Evolutionary conservation across 2,888 invertebrate species (phyloP), one percentile per base, ranked within the genome.

Genomic region (Ditula angustiorana): DNA sequence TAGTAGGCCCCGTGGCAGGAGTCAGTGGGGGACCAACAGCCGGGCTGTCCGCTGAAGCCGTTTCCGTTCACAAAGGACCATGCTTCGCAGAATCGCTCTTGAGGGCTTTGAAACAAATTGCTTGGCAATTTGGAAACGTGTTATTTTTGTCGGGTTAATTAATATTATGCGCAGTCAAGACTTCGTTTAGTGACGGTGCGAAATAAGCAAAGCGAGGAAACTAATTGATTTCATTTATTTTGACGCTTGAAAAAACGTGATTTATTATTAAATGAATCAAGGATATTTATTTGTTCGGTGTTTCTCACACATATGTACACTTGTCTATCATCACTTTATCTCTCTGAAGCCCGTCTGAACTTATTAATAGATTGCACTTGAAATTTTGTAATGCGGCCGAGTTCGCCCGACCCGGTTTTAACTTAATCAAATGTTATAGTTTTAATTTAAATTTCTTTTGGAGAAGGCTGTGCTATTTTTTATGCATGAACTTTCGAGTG

Each of bases 81-180:
- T 28, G 26, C 28, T 21, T 44, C n/a, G 5, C 30, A 21, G 28
- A 49, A 30, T 37, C 33, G 19, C 35, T 28, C 28, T 44, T 47
- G 56, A 33, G 26, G 10, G 37, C 37, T 55, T 62, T 47, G 46
- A 47, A 49, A 37, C 21, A 37, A 61, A 49, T 41, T 56, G 13
- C 28, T 28, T 16, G 21, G 16, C 24, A 46, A 53, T 16, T 37
- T n/a, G 8, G 4, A 59, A 60, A 41, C 50, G 23, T 60, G 57
- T 50, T 50, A 19, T 49, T 49, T 49, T 26, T 2, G 26, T 28
- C 35, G 19, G 13, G 10, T 37, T 49, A 59, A 59, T 49, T 37
- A 37, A 59, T 24, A 13, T 37, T 24, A 35, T 24, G n/a, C 23
- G 13, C 19, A 26, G 4, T 41, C 11, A 33, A 11, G 19, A 1